These are phyloP conservation scores for Halcyon senegalensis DNA, from an alignment of 2,113 vertebrate genomes.

Conservation along the genomic window DNA sequence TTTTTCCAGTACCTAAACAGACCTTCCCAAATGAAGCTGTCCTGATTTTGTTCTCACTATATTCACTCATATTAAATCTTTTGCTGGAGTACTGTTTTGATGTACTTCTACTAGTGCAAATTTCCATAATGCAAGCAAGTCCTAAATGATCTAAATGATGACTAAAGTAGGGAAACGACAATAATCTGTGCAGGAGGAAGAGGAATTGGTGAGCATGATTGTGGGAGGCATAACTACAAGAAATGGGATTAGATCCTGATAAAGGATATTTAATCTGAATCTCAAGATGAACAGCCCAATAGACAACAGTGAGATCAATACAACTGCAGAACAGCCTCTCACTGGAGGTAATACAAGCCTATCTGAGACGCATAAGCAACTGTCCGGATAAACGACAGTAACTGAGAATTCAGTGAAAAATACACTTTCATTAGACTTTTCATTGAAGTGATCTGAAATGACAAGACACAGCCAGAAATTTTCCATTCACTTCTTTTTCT, in stretches of 20 bases:
- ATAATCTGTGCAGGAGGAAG: conserved; percentile 14
- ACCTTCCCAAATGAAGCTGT: conserved; percentile 4
- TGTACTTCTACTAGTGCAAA: conserved; percentile 20
- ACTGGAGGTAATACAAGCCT: background rate
- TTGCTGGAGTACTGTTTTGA: conserved; percentile 15
- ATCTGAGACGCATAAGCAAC: background rate
- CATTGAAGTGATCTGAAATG: background rate
- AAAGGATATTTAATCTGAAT: background rate
- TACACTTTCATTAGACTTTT: background rate
- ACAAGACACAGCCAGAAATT: background rate
- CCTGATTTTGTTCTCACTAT: background rate
- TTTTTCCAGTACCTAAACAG: background rate
- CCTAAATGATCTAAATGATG: conserved; percentile 6
- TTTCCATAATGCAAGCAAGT: conserved; percentile 47
- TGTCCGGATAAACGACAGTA: background rate
- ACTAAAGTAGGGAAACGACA: conserved; percentile 21
- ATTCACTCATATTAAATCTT: conserved; percentile 23
- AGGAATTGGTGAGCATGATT: background rate
- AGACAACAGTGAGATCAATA: conserved; percentile 14
- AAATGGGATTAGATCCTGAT: background rate
- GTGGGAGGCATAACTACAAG: conserved; percentile 16
- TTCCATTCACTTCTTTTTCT: background rate
- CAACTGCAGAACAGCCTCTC: background rate
- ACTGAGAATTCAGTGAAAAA: background rate
- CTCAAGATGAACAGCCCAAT: background rate